Conservation (phyloP, 53 echinoderm and acorn worm genomes). For the Echinarachnius parma region DNA sequence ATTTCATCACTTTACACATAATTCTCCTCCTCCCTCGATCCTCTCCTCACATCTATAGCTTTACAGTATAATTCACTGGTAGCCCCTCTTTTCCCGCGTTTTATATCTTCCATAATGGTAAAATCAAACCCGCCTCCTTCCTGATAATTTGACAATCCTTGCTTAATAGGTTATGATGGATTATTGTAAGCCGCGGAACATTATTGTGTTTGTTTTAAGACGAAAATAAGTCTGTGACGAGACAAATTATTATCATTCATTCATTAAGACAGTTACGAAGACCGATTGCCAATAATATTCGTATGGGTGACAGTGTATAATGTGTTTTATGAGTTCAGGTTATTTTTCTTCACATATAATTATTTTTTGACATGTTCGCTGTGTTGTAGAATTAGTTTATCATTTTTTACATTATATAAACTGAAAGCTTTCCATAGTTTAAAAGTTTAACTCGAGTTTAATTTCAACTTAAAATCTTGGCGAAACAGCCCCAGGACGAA, state of each 20-base stretch:
- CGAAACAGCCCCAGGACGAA: no score
- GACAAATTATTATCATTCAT: conserved; percentile 20
- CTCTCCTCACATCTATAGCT: not conserved
- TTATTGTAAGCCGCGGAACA: conserved; percentile 36
- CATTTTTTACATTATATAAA: no score
- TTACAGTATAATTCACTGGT: not conserved
- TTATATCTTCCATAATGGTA: not conserved
- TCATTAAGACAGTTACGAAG: not conserved
- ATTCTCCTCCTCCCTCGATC: not conserved
- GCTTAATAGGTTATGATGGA: no score
- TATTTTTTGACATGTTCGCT: no score
- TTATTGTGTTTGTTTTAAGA: conserved; percentile 48
- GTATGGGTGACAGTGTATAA: no score
- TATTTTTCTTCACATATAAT: no score
- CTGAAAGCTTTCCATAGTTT: no score
- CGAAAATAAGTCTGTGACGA: conserved; percentile 31
- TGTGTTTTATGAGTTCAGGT: no score
- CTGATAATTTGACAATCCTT: conserved; percentile 32
- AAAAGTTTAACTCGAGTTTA: no score
- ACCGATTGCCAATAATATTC: conserved; percentile 18
- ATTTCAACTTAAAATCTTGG: no score
- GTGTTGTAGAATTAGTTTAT: no score
- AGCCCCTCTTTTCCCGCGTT: not conserved
- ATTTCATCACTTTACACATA: not conserved
- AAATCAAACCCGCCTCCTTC: not conserved